Evolutionary conservation across 1,140 invertebrate species (phyloP), one percentile per base, ranked within the genome.

Genomic region (Trachelipus rathkii): DNA sequence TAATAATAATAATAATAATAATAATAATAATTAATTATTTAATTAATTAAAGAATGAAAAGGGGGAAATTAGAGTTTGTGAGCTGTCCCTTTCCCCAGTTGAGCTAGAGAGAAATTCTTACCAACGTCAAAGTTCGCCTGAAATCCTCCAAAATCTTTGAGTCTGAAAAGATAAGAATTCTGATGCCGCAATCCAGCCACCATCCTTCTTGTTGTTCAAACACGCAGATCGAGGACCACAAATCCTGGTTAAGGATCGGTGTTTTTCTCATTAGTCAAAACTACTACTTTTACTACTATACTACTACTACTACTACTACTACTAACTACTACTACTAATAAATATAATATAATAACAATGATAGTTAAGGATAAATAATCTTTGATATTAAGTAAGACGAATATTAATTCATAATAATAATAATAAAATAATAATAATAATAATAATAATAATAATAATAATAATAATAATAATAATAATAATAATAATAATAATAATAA

Each of bases 121-220:
- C 73, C 73, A 68, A 75, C 69, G 15, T 75, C 73, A 21, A 75
- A 75, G 23, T 68, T 60, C 4, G 73, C 73, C 10, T 60, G 44
- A 50, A 75, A 69, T 43, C 73, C 73, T 8, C 73, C 73, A 6
- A 71, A 66, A 50, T 75, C 73, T n/a, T 75, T 75, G 0, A 75
- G 24, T 66, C 73, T n/a, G 50, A 75, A 68, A 11, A 75, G 53
- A 13, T 75, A 75, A 8, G 53, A 46, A 68, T 75, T 44, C 73
- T 70, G 0, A 75, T 11, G 1, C 73, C 73, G 60, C 73, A 75
- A 50, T 75, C 73, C 19, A 75, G 19, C 50, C 73, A 67, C 73
- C 73, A 75, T 11, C 73, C 73, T 75, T 75, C 73, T 75, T 75
- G 73, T 68, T 75, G 53, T n/a, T 75, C 66, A 10, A 75, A 68